Evolutionary conservation across 2,888 invertebrate genomes (phyloP).

Genomic region (Cephus pulcher): DNA sequence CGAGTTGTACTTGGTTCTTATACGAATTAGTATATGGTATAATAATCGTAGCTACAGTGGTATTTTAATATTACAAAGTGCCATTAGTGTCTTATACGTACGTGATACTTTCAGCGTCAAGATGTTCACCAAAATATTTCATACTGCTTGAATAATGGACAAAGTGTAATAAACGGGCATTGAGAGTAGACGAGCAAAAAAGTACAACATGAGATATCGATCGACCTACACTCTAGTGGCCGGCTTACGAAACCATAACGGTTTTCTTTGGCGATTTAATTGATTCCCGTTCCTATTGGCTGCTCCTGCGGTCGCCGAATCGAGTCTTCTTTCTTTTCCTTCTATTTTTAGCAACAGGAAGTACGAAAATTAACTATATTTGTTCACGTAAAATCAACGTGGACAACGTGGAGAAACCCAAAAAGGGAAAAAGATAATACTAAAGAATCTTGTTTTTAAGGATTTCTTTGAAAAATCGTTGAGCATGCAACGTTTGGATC

Average conservation of each 20-base stretch:
- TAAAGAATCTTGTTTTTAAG: not conserved
- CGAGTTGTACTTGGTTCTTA: not conserved
- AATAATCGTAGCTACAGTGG: not conserved
- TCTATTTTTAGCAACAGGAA: not conserved
- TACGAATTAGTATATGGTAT: not conserved
- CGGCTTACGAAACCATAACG: constrained; percentile 3
- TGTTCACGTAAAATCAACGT: not conserved
- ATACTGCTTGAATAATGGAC: not conserved
- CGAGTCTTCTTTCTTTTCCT: not conserved
- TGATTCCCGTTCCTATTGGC: constrained; percentile 2
- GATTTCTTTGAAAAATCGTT: not conserved
- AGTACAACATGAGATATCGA: not conserved
- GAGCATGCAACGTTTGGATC: not conserved
- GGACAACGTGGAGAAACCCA: not conserved
- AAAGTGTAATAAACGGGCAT: not conserved
- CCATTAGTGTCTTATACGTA: not conserved
- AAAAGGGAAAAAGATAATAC: not conserved
- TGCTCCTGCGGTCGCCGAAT: not conserved
- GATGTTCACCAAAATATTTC: not conserved
- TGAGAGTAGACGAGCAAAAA: not conserved
- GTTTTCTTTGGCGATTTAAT: not conserved
- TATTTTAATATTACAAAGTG: not conserved
- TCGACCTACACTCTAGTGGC: not conserved
- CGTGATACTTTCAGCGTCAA: not conserved
- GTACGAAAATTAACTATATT: not conserved